These are phyloP conservation scores for Heliconius hermathena DNA, from an alignment of 1,140 invertebrate genomes.

Conservation along the genomic window DNA sequence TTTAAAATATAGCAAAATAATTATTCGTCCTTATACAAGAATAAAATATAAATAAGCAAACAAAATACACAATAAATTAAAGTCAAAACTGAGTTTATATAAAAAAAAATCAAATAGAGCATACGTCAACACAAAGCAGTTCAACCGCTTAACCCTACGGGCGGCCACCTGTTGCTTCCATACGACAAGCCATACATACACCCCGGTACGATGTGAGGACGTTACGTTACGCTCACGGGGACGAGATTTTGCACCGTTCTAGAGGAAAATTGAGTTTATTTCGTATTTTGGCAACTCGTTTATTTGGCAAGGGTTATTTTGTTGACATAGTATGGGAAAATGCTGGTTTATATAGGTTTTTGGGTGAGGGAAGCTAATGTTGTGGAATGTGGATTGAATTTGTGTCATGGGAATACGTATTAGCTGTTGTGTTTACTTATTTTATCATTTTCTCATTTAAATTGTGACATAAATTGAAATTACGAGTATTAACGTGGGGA, in stretches of 20 bases:
- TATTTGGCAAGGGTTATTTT: conserved; percentile 58
- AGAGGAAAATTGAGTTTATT: conserved; percentile 71
- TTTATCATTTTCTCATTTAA: no score
- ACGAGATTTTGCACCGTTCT: conserved; percentile 54
- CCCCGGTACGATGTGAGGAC: conserved; percentile 52
- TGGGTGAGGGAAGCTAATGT: neutral
- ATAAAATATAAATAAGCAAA: no score
- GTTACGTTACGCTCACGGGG: conserved; percentile 51
- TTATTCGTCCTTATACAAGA: no score
- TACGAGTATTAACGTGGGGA: no score
- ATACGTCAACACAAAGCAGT: conserved; percentile 36
- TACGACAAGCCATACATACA: conserved; percentile 71
- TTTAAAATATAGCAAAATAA: no score
- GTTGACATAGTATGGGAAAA: conserved; percentile 23
- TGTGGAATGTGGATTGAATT: neutral
- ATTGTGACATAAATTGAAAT: no score
- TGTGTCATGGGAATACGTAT: no score
- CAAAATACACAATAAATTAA: neutral
- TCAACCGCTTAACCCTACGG: conserved; percentile 74
- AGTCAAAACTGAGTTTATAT: neutral
- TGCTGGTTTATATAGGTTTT: neutral
- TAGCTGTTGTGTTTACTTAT: no score
- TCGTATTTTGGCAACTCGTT: conserved; percentile 60
- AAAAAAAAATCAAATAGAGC: conserved; percentile 47
- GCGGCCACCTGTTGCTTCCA: conserved; percentile 73